Base-by-base conservation (phyloP, 64 coral and sea anemone species). In the Actinia tenebrosa region DNA sequence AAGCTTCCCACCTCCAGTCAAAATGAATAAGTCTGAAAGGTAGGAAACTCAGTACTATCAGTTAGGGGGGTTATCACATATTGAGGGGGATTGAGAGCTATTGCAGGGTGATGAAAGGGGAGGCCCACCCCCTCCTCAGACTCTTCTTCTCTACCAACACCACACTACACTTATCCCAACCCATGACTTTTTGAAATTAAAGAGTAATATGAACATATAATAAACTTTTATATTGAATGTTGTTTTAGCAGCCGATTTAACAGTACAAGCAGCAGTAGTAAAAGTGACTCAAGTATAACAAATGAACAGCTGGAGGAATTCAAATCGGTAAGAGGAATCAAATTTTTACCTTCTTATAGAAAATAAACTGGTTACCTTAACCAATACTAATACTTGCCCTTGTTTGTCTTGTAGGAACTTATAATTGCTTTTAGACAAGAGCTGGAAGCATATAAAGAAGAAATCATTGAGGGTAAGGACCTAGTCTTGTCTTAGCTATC, bases 401-500 rank as follows among this genome's bases (percentile, higher is more conserved):
- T 46, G n/a, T 86, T 58, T 72, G 42, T 60, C 68, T 56, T 89
- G 1, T 27, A 93, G 92, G 92, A 87, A 87, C 79, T 93, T 56
- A 78, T 93, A 82, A 64, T 83, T 20, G 88, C 84, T 80, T 93
- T 93, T 86, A 86, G 87, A 87, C 87, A 89, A 83, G 92, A 93
- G 55, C 26, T 93, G 77, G 92, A 93, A 71, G 44, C 87, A 60
- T 87, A 83, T 17, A 93, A 93, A 89, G 88, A 61, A 17, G 92
- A 93, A 47, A 93, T 93, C 45, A 86, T 93, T 87, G 83, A 93
- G 86, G 83, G 92, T 93, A 86, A 75, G 75, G 42, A 17, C 20
- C 26, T 16, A 14, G 10, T 37, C 16, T 7, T 86, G 22, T 58
- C 43, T 3, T 84, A 50, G 30, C 30, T 37, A 37, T 37, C 30